Evolutionary conservation across 1,140 invertebrate genomes (phyloP), one percentile per base, ranked within the genome.

Genomic region (Hypothenemus hampei): DNA sequence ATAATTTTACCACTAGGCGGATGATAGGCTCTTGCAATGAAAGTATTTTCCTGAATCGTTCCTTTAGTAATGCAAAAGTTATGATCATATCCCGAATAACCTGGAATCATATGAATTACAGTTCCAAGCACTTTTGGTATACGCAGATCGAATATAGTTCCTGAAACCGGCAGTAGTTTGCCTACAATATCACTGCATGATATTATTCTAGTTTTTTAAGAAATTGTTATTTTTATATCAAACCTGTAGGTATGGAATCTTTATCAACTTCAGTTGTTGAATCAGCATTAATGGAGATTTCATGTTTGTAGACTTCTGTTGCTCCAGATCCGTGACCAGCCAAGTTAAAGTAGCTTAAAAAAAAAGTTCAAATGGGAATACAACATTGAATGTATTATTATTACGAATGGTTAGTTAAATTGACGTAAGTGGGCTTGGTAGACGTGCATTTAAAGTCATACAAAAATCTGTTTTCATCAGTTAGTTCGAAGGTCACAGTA

Each of bases 391-490:
- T 45, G n/a, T n/a, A n/a, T n/a, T n/a, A n/a, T n/a, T n/a, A n/a
- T 48, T 41, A 56, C 8, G 88, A 81, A 70, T 98, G 94, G 72
- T 95, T 96, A 0, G 92, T 91, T 36, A 97, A 72, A 72, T 94
- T 97, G 1, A 98, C 79, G 3, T 89, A 83, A 0, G 93, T 96
- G 5, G 85, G 77, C 67, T 87, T 87, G 0, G 80, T 86, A 0
- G 85, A 82, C 6, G 77, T 81, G 0, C 89, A 86, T 50, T 77
- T 76, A 71, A 89, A 91, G 13, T 82, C 72, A 4, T 96, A 77
- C 8, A 76, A 68, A 1, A 97, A 72, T 52, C 80, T 77, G 61
- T 90, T 86, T 36, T 89, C 80, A 18, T 81, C 74, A 2, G 77
- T 84, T 0, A 97, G 71, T 56, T 81, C 76, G 65, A 88, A 96